phyloP scores from a whole-genome alignment of 2,888 invertebrate genomes.

The Eulithis testata region DNA sequence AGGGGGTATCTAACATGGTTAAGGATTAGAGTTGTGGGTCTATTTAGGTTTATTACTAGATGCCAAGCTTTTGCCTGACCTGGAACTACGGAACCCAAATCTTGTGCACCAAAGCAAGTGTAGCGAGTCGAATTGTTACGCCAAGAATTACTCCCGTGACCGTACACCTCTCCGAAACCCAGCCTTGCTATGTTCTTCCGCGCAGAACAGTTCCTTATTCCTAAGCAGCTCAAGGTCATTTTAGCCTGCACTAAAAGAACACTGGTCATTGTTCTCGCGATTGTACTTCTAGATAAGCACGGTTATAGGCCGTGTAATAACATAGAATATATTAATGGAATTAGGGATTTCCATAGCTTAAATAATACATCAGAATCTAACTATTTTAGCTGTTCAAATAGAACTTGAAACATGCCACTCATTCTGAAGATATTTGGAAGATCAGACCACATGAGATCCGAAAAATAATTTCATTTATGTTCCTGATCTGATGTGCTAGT shows the following conservation, averaged over 20 bases:
- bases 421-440: not conserved
- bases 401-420: not conserved
- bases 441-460: no score
- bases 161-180: slow-evolving; percentile 44
- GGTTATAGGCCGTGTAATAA: slow-evolving; percentile 38
- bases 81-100: slow-evolving; percentile 31
- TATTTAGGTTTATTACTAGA: not conserved
- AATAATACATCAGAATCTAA: slow-evolving; percentile 8
- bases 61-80: not conserved
- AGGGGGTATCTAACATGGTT: no score
- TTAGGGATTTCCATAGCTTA: slow-evolving; percentile 29
- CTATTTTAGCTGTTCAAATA: not conserved
- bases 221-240: slow-evolving; percentile 22
- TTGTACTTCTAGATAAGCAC: slow-evolving; percentile 40
- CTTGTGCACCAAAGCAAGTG: slow-evolving; percentile 54
- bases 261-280: slow-evolving; percentile 26
- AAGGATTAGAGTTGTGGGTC: not conserved
- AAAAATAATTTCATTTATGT: no score
- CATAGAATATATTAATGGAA: slow-evolving; percentile 32
- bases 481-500: no score
- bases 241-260: slow-evolving; percentile 14
- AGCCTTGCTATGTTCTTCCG: slow-evolving; percentile 27
- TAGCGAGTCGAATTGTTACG: slow-evolving; percentile 64
- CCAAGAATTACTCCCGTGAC: slow-evolving; percentile 69
- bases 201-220: slow-evolving; percentile 29